Conservation (phyloP, 2,797 vertebrate genomes). For the Sebastes oblongus region DNA sequence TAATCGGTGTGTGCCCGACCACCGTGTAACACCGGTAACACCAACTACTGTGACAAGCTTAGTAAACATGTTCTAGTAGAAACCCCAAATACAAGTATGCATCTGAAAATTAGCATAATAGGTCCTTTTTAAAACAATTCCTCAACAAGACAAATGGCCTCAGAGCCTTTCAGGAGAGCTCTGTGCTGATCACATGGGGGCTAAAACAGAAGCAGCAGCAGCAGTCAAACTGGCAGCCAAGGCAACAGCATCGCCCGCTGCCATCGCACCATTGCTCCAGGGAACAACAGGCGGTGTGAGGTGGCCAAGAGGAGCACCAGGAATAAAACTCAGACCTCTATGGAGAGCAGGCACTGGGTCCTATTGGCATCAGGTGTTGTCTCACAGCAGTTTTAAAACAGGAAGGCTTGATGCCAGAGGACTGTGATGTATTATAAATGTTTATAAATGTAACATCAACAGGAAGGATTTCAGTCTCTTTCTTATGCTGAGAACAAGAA, state of each 20-base stretch:
- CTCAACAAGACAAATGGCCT: constrained; percentile 7
- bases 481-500: not conserved
- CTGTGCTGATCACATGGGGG: constrained; percentile 18
- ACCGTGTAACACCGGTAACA: no score
- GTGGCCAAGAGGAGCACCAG: constrained; percentile 9
- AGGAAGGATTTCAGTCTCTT: not conserved
- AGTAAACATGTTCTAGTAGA: no score
- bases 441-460: not conserved
- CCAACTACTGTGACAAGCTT: fast-evolving
- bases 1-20: no score
- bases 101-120: no score
- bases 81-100: no score
- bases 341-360: not conserved
- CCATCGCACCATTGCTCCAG: constrained; percentile 38
- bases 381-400: not conserved
- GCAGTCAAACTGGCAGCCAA: constrained; percentile 49
- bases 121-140: not conserved
- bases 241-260: constrained; percentile 56
- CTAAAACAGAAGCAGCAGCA: constrained; percentile 30
- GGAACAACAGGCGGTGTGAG: constrained; percentile 32
- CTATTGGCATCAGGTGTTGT: not conserved
- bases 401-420: not conserved
- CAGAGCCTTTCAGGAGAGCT: constrained; percentile 14
- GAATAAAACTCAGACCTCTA: not conserved
- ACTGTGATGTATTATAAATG: not conserved